Percentiles rank a stretch among this genome's conserved stretches.
These are phyloP conservation scores for Trachelus stipa DNA, from an alignment of 2,888 invertebrate genomes.

Conservation along the genomic window DNA sequence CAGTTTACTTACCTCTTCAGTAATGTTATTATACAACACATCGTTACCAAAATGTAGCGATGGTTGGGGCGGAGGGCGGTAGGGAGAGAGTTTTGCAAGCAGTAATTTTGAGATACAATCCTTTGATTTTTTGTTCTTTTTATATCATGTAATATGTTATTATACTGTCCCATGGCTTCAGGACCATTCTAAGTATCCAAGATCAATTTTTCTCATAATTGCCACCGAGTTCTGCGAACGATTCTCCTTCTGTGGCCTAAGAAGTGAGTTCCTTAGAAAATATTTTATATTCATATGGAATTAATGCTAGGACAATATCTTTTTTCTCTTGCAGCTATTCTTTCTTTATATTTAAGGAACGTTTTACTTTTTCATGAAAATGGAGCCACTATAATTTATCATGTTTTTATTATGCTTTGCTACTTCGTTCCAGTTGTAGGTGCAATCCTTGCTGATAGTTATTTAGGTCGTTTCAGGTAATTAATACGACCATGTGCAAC, in stretches of 20 bases:
- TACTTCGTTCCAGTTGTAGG: slow-evolving; percentile 82
- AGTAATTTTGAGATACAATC: background rate
- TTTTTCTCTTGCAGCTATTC: slow-evolving; percentile 73
- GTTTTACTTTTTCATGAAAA: slow-evolving; percentile 76
- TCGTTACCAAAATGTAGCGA: background rate
- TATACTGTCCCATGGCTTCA: slow-evolving; percentile 6
- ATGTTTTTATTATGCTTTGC: slow-evolving; percentile 81
- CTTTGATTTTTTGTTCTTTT: background rate
- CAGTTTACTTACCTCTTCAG: too few relatives aligned
- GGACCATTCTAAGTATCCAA: slow-evolving; percentile 69
- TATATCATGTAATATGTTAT: background rate
- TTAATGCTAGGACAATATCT: background rate
- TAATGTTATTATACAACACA: too few relatives aligned
- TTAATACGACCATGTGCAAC: background rate
- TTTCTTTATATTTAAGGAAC: slow-evolving; percentile 81
- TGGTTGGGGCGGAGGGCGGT: too few relatives aligned
- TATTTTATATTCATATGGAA: background rate
- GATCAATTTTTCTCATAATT: slow-evolving; percentile 82
- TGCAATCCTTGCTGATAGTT: slow-evolving; percentile 82
- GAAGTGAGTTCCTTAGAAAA: slow-evolving; percentile 70
- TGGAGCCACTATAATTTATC: slow-evolving; percentile 80
- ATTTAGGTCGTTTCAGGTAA: slow-evolving; percentile 78
- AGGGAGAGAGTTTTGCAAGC: background rate
- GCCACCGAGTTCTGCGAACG: slow-evolving; percentile 88
- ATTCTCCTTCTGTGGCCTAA: slow-evolving; percentile 85